These are phyloP conservation scores for Poeciliopsis turneri DNA, from an alignment of 2,797 vertebrate species.

Conservation along the genomic window DNA sequence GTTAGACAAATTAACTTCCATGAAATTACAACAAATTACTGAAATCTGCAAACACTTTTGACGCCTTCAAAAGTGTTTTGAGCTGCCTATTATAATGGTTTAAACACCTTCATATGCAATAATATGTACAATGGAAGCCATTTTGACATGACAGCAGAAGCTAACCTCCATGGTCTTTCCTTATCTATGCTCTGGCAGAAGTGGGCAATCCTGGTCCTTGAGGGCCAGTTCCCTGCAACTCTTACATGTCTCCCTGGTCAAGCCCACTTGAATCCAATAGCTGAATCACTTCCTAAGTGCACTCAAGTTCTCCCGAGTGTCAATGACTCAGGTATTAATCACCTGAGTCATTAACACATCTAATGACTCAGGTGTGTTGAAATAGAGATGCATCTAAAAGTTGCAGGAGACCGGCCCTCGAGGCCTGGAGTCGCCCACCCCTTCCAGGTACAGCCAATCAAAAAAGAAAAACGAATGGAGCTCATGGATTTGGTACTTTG, in stretches of 20 bases:
- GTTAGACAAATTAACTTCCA: not conserved
- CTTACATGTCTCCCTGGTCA: too few relatives aligned
- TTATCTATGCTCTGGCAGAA: not conserved
- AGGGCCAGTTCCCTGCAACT: too few relatives aligned
- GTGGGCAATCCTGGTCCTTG: too few relatives aligned
- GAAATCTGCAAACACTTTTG: not conserved
- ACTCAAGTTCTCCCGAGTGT: too few relatives aligned
- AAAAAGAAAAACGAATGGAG: not conserved
- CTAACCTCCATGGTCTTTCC: not conserved
- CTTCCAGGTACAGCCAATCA: not conserved
- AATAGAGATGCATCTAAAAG: too few relatives aligned
- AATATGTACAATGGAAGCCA: not conserved
- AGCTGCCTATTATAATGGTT: not conserved
- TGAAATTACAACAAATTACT: not conserved
- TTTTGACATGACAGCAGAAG: not conserved
- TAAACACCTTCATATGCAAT: not conserved
- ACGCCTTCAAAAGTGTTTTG: not conserved
- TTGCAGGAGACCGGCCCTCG: too few relatives aligned
- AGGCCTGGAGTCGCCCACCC: too few relatives aligned
- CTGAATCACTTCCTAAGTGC: too few relatives aligned
- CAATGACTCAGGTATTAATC: too few relatives aligned
- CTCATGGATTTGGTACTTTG: not conserved
- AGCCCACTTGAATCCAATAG: too few relatives aligned
- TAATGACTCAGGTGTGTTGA: too few relatives aligned
- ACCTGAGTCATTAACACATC: too few relatives aligned